A percentile compares a stretch with the other conserved stretches of the same genome.
These are phyloP conservation scores for Melipona beecheii DNA, from an alignment of 2,888 invertebrate species.

Conservation along the genomic window DNA sequence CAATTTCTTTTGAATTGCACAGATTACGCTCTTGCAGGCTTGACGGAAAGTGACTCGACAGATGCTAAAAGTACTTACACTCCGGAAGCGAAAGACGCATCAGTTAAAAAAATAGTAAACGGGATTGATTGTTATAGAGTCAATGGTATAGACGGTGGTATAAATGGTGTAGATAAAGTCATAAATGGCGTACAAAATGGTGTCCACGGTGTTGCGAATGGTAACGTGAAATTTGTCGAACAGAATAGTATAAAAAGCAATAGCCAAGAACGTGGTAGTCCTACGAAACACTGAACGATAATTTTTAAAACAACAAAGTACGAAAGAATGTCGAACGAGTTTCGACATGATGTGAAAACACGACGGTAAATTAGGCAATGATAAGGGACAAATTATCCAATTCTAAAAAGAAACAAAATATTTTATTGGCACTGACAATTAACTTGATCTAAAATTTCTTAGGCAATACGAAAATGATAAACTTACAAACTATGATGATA, in stretches of 20 bases:
- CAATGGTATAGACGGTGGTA: conserved; percentile 50
- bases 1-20: conserved; percentile 64
- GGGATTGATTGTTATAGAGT: conserved; percentile 63
- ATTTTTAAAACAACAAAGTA: conserved; percentile 18
- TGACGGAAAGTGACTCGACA: conserved; percentile 60
- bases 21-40: conserved; percentile 73
- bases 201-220: conserved; percentile 59
- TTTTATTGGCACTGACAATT: conserved; percentile 62
- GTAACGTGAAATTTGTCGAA: conserved; percentile 54
- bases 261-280: conserved; percentile 37
- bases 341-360: conserved; percentile 56
- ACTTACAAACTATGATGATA: conserved; percentile 41
- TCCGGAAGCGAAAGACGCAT: conserved; percentile 61
- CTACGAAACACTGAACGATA: conserved; percentile 38
- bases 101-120: conserved; percentile 66
- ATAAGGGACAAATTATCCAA: conserved; percentile 52
- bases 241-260: conserved; percentile 53
- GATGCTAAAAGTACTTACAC: conserved; percentile 57
- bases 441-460: conserved; percentile 46
- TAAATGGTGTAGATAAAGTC: conserved; percentile 62
- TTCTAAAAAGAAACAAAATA: conserved; percentile 50
- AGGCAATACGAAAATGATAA: conserved; percentile 36
- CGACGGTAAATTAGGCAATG: conserved; percentile 56
- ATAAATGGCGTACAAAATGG: conserved; percentile 62
- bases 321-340: conserved; percentile 33